A percentile compares a stretch with the other conserved stretches of the same genome.
Conservation (phyloP, 2,888 invertebrate genomes). For the Dasysyrphus albostriatus region DNA sequence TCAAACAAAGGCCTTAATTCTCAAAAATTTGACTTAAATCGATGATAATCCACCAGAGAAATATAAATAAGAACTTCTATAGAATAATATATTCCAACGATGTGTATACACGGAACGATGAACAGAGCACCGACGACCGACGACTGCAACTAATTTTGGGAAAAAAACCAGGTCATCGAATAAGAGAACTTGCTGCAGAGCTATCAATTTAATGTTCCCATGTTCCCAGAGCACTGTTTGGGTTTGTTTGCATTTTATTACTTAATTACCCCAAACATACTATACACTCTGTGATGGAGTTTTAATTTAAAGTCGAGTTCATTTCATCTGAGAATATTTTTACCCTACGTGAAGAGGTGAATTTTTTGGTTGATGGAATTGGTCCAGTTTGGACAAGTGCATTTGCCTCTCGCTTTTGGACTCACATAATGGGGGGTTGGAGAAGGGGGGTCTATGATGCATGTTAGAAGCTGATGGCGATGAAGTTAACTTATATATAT, state of each 20-base stretch:
- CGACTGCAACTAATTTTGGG: slow-evolving; percentile 28
- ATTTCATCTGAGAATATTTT: slow-evolving; percentile 1
- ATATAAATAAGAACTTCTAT: slow-evolving; percentile 17
- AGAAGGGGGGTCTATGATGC: neutral
- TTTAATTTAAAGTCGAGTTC: slow-evolving; percentile 6
- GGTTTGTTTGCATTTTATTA: slow-evolving; percentile 64
- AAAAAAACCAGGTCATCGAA: slow-evolving; percentile 43
- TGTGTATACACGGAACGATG: neutral
- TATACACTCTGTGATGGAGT: slow-evolving; percentile 3
- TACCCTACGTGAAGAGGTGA: neutral
- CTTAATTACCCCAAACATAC: slow-evolving; percentile 63
- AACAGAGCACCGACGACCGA: too few relatives aligned
- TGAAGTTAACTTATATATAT: slow-evolving; percentile 2
- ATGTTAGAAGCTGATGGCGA: slow-evolving; percentile 22
- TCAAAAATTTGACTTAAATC: slow-evolving; percentile 26
- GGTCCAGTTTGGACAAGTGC: slow-evolving; percentile 41
- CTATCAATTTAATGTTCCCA: slow-evolving; percentile 55
- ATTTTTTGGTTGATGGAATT: slow-evolving; percentile 1
- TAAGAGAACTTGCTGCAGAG: slow-evolving; percentile 24
- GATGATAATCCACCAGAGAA: slow-evolving; percentile 36
- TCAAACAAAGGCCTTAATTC: slow-evolving; percentile 18
- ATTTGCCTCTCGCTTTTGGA: slow-evolving; percentile 2
- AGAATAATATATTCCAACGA: too few relatives aligned
- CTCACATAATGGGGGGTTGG: neutral
- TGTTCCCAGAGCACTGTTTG: slow-evolving; percentile 18